A percentile compares a stretch with the other conserved stretches of the same genome.
These are phyloP conservation scores for Zoroaster sp. DNA, from an alignment of 53 echinoderm and acorn worm species.

Conservation along the genomic window DNA sequence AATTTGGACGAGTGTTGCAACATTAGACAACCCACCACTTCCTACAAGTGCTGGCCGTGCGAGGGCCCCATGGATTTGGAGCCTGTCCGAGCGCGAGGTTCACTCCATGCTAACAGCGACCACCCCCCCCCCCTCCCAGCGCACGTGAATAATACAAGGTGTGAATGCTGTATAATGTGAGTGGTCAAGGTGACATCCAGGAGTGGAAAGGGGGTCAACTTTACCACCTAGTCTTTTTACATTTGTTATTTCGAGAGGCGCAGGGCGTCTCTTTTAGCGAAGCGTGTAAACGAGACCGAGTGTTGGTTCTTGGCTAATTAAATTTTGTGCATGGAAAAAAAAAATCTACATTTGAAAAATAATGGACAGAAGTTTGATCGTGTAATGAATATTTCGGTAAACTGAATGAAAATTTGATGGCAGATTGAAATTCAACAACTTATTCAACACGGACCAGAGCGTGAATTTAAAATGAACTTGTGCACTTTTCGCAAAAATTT, in stretches of 20 bases:
- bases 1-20: slow-evolving; percentile 1
- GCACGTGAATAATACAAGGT: not conserved
- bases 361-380: no score
- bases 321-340: no score
- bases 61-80: no score
- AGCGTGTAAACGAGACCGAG: not conserved
- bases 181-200: not conserved
- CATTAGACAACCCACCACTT: not conserved
- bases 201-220: not conserved
- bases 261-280: not conserved
- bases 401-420: no score
- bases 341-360: no score
- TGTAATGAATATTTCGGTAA: no score
- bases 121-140: not conserved
- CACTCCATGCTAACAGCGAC: not conserved
- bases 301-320: no score
- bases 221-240: not conserved
- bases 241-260: not conserved
- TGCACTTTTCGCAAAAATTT: no score
- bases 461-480: no score
- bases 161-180: not conserved
- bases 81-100: not conserved
- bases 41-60: not conserved
- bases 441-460: no score
- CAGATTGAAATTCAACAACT: no score